Evolutionary conservation across 2,113 vertebrate genomes (phyloP).

Genomic region (Grallaria varia): DNA sequence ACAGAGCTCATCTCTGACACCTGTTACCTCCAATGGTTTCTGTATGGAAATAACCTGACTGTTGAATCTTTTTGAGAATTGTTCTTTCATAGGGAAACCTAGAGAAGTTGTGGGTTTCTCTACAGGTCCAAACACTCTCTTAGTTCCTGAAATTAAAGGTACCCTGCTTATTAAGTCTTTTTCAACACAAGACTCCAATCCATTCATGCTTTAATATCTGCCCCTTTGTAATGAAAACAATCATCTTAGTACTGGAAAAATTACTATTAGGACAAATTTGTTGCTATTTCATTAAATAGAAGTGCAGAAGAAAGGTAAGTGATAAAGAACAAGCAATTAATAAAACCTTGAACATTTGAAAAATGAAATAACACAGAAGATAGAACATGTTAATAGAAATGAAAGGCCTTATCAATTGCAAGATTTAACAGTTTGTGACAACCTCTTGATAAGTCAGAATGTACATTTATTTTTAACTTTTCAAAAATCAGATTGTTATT

Average conservation of each 20-base stretch:
- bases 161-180: not conserved
- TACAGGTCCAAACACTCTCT: not conserved
- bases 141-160: not conserved
- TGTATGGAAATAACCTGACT: not conserved
- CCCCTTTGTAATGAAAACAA: not conserved
- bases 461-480: not conserved
- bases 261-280: not conserved
- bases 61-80: not conserved
- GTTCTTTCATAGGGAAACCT: not conserved
- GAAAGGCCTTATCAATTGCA: not conserved
- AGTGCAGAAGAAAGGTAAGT: not conserved
- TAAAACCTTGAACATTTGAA: not conserved
- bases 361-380: not conserved
- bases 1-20: not conserved
- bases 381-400: not conserved
- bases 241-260: not conserved
- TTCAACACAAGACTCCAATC: not conserved
- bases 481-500: not conserved
- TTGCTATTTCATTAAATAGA: not conserved
- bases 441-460: not conserved
- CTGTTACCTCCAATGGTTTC: not conserved
- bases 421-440: not conserved
- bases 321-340: not conserved
- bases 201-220: not conserved
- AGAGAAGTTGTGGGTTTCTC: not conserved